Conservation (phyloP, 2,113 vertebrate genomes). For the Mesitornis unicolor region DNA sequence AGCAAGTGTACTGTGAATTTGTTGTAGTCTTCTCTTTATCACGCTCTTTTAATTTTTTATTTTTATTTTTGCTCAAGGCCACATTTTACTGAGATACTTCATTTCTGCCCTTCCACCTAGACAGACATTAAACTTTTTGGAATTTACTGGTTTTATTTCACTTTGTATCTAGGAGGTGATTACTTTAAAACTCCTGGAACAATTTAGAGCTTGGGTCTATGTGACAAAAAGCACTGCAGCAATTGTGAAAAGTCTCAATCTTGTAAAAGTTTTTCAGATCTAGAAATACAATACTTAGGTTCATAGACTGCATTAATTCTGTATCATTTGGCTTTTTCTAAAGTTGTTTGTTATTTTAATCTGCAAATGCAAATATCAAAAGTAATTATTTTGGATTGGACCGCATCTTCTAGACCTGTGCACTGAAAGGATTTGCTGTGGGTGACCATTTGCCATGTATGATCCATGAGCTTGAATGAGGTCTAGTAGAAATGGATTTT, state of each 20-base stretch:
- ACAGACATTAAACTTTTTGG: background rate
- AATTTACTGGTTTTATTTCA: constrained; percentile 1
- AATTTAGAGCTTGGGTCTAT: background rate
- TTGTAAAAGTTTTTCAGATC: background rate
- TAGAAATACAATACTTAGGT: background rate
- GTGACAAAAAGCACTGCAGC: background rate
- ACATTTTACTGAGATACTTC: background rate
- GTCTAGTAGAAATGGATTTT: background rate
- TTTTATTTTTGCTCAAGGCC: background rate
- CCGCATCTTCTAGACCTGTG: background rate
- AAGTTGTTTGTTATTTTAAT: background rate
- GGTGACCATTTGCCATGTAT: background rate
- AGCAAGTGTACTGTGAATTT: background rate
- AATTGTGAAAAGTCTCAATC: background rate
- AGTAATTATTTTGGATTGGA: background rate
- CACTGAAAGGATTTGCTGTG: background rate
- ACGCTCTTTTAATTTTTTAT: background rate
- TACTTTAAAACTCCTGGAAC: background rate
- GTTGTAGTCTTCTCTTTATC: background rate
- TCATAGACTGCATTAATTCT: background rate
- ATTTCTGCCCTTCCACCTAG: background rate
- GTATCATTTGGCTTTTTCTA: background rate
- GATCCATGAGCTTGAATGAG: background rate
- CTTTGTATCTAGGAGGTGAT: background rate
- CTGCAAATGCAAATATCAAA: background rate